Evolutionary conservation across 2,113 vertebrate species (phyloP), one percentile per base, ranked within the genome.

Genomic region (Antechinus stuartii): DNA sequence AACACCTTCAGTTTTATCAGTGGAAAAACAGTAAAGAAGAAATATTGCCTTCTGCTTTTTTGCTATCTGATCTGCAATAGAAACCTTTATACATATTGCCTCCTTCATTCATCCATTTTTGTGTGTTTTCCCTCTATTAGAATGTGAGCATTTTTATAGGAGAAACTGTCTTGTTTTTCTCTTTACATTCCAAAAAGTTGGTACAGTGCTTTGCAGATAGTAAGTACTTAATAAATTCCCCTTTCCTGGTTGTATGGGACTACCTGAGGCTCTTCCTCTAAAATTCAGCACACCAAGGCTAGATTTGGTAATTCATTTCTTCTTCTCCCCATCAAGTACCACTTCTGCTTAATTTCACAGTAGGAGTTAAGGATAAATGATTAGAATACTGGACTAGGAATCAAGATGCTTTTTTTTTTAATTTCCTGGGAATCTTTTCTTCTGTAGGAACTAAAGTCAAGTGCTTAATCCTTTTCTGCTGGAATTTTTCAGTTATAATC

Each of bases 401-500:
- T 8, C 7, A 76, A 76, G n/a, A 84, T 8, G 11, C 16, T 42
- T 42, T 84, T 1, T 84, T 42, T 42, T 42, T 23, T 42, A 6
- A 22, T 84, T 84, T 16, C 46, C n/a, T 92, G 25, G 2, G 22
- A 27, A 54, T 25, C 24, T 89, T 93, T 22, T 46, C 84, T 52
- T 16, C 57, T 68, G 49, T 35, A 30, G 47, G 90, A 56, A 47
- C 56, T 94, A 30, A 23, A 95, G 76, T 54, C 61, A 56, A 91
- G 94, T 93, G 24, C 47, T 50, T 96, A 55, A 94, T 25, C 55
- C 55, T 27, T 57, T 35, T 92, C 49, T 90, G 4, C 47, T 57
- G 91, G 54, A 27, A 94, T 95, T 96, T 90, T 84, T 84, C 68
- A 84, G n/a, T 84, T 84, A 84, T 84, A 84, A 84, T 76, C 46